These are phyloP conservation scores for Melanostoma mellinum DNA, from an alignment of 2,888 invertebrate species.

Conservation along the genomic window DNA sequence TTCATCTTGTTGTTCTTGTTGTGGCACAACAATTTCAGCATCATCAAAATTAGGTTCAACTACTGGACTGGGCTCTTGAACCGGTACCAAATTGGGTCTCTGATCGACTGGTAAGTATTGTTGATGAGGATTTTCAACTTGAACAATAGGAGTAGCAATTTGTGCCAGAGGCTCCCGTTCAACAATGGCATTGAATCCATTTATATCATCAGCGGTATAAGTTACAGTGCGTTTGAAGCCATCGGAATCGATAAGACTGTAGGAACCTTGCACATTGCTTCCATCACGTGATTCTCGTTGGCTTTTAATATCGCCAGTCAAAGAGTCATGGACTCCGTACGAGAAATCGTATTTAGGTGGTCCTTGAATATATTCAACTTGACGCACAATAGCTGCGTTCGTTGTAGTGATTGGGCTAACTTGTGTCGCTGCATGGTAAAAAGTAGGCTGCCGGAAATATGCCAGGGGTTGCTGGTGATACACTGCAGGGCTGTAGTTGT, in stretches of 20 bases:
- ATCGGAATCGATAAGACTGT: conserved; percentile 83
- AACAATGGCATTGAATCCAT: conserved; percentile 84
- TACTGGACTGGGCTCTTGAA: conserved; percentile 32
- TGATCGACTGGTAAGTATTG: conserved; percentile 69
- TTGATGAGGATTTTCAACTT: conserved; percentile 46
- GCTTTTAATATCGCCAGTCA: conserved; percentile 83
- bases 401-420: conserved; percentile 56
- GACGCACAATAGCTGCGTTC: conserved; percentile 49
- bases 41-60: conserved; percentile 49
- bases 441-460: conserved; percentile 49
- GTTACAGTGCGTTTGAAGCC: conserved; percentile 83
- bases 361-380: conserved; percentile 76
- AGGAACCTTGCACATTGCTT: conserved; percentile 83
- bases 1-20: conserved; percentile 45
- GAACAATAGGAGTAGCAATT: conserved; percentile 73
- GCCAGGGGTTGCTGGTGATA: conserved; percentile 69
- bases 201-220: conserved; percentile 83
- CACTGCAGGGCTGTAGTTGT: conserved; percentile 77
- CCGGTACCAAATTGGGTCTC: conserved; percentile 48
- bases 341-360: conserved; percentile 82
- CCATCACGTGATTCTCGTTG: conserved; percentile 83
- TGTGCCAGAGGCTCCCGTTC: conserved; percentile 82
- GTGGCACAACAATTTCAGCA: conserved; percentile 30
- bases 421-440: conserved; percentile 34
- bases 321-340: conserved; percentile 83